Evolutionary conservation across 1,140 invertebrate species (phyloP), one percentile per base, ranked within the genome.

Genomic region (Nasonia giraulti): DNA sequence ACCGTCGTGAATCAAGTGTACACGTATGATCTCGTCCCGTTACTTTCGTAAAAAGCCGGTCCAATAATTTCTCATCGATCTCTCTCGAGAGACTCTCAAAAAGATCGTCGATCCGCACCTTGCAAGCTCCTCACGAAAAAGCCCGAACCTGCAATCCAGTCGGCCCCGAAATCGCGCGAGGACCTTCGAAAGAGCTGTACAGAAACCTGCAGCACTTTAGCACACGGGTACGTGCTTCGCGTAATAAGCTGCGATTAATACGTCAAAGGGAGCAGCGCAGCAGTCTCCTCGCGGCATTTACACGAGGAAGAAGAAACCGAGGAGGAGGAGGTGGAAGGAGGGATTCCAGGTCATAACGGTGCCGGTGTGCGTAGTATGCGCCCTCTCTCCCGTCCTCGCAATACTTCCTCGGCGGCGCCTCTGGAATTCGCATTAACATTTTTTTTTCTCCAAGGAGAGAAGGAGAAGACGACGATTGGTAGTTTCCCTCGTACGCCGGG

Each of bases 301-400:
- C 44, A 33, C n/a, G 66, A 27, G 62, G n/a, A 73, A 31, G 69
- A 37, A 62, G 55, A 62, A 62, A 20, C 1, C 6, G 55, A 1
- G 55, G 6, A 27, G 27, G 27, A 27, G 2, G 55, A 7, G 55
- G 55, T 44, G 85, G 27, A 14, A 44, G 40, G 40, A 44, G 40
- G 77, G 87, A 89, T 89, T 89, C 89, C 87, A 89, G 88, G 88
- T 89, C 89, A 90, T 90, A 90, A 90, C 89, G 89, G 89, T 89
- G 78, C 85, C 82, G 87, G 85, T 40, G 80, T 85, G 87, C 77
- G 81, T 83, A 71, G 23, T 11, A 37, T 47, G 73, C 11, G 71
- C 27, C 62, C 40, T 27, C 31, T 14, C 66, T n/a, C 74, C 31
- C 73, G 73, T 27, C 27, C 75, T 23, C 20, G 55, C 66, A 23